Evolutionary conservation across 2,797 vertebrate species (phyloP), one percentile per base, ranked within the genome.

Genomic region (Bucorvus abyssinicus): DNA sequence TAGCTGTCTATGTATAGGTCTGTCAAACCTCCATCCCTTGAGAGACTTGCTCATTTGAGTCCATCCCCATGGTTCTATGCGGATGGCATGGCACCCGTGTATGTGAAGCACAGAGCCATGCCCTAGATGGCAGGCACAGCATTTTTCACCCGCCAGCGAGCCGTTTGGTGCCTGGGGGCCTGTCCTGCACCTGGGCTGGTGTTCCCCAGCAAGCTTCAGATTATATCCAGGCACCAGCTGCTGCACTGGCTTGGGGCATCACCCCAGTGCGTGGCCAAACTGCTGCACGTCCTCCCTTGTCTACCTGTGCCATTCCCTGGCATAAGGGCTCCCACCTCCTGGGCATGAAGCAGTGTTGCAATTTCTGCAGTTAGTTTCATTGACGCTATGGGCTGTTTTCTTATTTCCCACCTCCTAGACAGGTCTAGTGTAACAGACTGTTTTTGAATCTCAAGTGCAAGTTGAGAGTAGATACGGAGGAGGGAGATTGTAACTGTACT

Each of bases 91-190:
- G 17, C 20, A 26, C 60, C 4, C 14, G 1, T 21, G 34, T 17
- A 2, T 0, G 0, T 36, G 63, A 61, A 32, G 42, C 60, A 22
- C 27, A 24, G 34, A 78, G 36, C 70, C 0, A 0, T 77, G 60
- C 22, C 56, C 57, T 20, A 5, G 29, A 38, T 71, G 49, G 47
- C 10, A 50, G 56, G 47, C 57, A 27, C 32, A 34, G 40, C 13
- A 3, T 59, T 73, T 83, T 59, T 56, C 38, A 69, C 67, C 22
- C 1, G 2, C 61, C 49, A 42, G 14, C 69, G 26, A 24, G 14
- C 52, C 3, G 2, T 13, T 34, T 2, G 23, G 19, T 32, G 24
- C 50, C 27, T 15, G 32, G 34, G 27, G 27, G 18, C 47, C n/a
- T 68, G 38, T 44, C 50, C 45, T 65, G 68, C 36, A 17, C 36